Evolutionary conservation across 1,140 invertebrate species (phyloP), one percentile per base, ranked within the genome.

Genomic region (Sarcophaga peregrina): DNA sequence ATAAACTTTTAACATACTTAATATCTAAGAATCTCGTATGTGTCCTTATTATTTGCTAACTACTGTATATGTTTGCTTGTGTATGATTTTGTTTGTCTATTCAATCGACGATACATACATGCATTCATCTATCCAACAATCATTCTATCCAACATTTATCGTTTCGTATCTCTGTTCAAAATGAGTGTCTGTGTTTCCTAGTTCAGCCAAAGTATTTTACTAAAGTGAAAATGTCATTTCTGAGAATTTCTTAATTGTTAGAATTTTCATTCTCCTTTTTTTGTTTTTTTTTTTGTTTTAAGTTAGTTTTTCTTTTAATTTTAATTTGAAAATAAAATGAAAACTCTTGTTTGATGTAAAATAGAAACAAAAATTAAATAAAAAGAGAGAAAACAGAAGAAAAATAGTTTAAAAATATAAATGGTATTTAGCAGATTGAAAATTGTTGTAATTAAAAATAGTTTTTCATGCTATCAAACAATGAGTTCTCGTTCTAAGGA

Each of bases 171-270:
- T 58, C 54, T 58, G 54, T 58, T 7, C 1, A 58, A n/a, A 15
- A n/a, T 15, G 4, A 37, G 54, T 58, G 3, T 58, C 11, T 58
- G 54, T 58, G 54, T n/a, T n/a, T 58, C n/a, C n/a, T 15, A n/a
- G 54, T 68, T 8, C n/a, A 68, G 17, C 20, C 20, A 25, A 68
- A 25, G 75, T 47, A 78, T 78, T 78, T 37, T 78, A 45, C 48
- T 78, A 81, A 83, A 83, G 83, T 83, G 83, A 83, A 83, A 83
- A 83, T 83, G 83, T 83, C 83, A 83, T 83, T 83, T 83, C 83
- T 37, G 48, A 83, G 83, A 83, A 83, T 81, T 83, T 73, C 76
- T 80, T 83, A 83, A 83, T 83, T 83, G 83, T 81, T 83, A 83
- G 83, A 83, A 83, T 83, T 76, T 80, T 80, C 62, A 45, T 78